phyloP scores from a whole-genome alignment of 2,797 vertebrate genomes.

The Sparus aurata region DNA sequence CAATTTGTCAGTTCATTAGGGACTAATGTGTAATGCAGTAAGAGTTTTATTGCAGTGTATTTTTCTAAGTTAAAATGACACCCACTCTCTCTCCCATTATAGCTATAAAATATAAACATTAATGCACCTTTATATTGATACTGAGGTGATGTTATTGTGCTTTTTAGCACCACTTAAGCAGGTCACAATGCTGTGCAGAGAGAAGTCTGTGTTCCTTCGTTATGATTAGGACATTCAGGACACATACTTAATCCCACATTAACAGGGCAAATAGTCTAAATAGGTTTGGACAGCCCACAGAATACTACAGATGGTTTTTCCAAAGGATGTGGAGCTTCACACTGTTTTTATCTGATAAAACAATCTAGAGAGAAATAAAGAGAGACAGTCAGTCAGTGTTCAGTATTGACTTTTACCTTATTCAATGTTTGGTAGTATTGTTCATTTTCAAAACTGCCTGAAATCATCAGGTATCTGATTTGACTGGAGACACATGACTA shows the following conservation, averaged over 20 bases:
- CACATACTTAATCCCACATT: slow-evolving; percentile 47
- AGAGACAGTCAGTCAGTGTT: background rate
- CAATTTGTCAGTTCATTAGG: slow-evolving; percentile 50
- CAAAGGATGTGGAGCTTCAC: slow-evolving; percentile 9
- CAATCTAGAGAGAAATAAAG: background rate
- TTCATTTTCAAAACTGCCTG: background rate
- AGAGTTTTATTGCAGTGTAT: slow-evolving; percentile 32
- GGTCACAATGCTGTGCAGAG: slow-evolving; percentile 37
- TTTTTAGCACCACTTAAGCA: slow-evolving; percentile 57
- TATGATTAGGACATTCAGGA: slow-evolving; percentile 32
- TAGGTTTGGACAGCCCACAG: slow-evolving; percentile 22
- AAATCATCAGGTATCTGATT: background rate
- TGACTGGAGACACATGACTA: background rate
- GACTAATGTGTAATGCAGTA: slow-evolving; percentile 20
- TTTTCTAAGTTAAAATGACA: slow-evolving; percentile 50
- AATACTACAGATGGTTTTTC: slow-evolving; percentile 30
- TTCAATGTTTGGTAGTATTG: background rate
- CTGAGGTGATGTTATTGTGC: slow-evolving; percentile 39
- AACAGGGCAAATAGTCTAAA: slow-evolving; percentile 37
- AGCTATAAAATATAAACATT: slow-evolving; percentile 49
- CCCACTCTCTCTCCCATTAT: slow-evolving; percentile 27
- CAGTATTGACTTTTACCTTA: background rate
- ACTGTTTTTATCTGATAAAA: background rate
- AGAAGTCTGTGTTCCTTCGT: slow-evolving; percentile 14
- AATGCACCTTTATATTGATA: slow-evolving; percentile 60